These are phyloP conservation scores for Bufotes viridis DNA, from an alignment of 2,797 vertebrate species.

Conservation along the genomic window DNA sequence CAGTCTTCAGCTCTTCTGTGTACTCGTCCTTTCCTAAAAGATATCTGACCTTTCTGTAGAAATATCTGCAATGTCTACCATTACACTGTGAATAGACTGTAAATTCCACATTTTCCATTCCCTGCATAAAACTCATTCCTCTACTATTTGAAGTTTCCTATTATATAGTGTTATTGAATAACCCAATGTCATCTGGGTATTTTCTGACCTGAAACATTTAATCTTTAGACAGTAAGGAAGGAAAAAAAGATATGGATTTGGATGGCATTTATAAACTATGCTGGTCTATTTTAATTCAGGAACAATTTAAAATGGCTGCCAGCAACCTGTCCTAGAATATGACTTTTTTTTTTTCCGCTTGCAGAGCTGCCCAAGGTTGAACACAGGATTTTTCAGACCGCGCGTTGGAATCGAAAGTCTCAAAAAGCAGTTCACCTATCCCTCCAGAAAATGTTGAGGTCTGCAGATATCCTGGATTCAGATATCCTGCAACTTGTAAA, in stretches of 20 bases:
- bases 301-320: too few relatives aligned
- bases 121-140: not conserved
- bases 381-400: too few relatives aligned
- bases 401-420: too few relatives aligned
- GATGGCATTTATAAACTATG: not conserved
- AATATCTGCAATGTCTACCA: slow-evolving; percentile 26
- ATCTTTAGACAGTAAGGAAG: not conserved
- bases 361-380: too few relatives aligned
- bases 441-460: too few relatives aligned
- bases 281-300: too few relatives aligned
- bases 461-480: too few relatives aligned
- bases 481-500: too few relatives aligned
- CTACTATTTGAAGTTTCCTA: not conserved
- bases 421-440: too few relatives aligned
- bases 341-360: too few relatives aligned
- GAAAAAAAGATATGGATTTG: not conserved
- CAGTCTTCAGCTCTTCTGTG: slow-evolving; percentile 21
- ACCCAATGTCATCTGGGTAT: not conserved
- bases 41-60: slow-evolving; percentile 38
- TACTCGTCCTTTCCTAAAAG: slow-evolving; percentile 44
- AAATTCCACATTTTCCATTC: slow-evolving; percentile 8
- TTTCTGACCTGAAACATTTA: not conserved
- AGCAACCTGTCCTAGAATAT: too few relatives aligned
- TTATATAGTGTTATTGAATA: slow-evolving; percentile 8
- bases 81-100: slow-evolving; percentile 7